Base-by-base conservation (phyloP, 2,888 invertebrate species). In the Camponotus fellah region DNA sequence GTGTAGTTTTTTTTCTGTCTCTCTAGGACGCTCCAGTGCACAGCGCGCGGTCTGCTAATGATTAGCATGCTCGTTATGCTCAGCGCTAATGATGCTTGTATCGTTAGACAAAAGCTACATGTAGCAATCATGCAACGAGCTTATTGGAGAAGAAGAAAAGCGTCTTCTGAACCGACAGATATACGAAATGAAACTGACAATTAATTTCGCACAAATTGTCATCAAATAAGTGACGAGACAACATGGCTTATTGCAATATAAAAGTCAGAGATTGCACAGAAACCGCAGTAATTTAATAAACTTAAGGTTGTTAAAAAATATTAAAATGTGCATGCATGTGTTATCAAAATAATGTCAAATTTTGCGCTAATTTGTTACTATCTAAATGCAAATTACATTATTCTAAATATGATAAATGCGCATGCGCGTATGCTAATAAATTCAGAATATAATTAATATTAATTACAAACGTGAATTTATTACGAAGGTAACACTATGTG, bases 31-130 rank as follows among this genome's bases (percentile, higher is more conserved):
- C 87, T 88, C 84, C 85, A 89, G 87, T 85, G 83, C 14, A 77
- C 85, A 84, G 88, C 86, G 84, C 90, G 91, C 8, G 8, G 92
- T 89, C 92, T 91, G 92, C 91, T 89, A 92, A 94, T 94, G 94
- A 94, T 94, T 94, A 94, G 94, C 93, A 93, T 92, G 90, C 94
- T 94, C 94, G 94, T 94, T 94, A 94, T 92, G 92, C 86, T 84
- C 89, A 92, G 93, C 93, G 92, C 94, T 94, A 94, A 94, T 93
- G 94, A 94, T 92, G 93, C 93, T 92, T 93, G 92, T 93, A 91
- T 91, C 93, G 88, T 84, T 87, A 89, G 91, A 92, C 92, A 93
- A 92, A 93, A 92, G 91, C 89, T 91, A 85, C 85, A 88, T 89
- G 86, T 86, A 89, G 89, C 86, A 87, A 82, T 82, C 83, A 83